phyloP scores from a whole-genome alignment of 2,113 vertebrate genomes.

The Hippocampus zosterae region DNA sequence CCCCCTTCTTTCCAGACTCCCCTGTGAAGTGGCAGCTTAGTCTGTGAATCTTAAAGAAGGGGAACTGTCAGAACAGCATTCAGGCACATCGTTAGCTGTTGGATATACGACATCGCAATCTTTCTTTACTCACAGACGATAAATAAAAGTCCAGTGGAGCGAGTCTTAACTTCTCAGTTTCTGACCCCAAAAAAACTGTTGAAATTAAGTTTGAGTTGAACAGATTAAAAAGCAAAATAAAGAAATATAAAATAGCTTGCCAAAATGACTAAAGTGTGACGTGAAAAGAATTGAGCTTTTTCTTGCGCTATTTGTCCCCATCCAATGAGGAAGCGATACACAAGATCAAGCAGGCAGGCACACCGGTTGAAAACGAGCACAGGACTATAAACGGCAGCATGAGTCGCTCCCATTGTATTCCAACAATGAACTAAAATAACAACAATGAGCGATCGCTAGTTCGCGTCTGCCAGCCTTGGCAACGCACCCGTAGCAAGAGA shows the following conservation, averaged over 20 bases:
- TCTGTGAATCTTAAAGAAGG: background rate
- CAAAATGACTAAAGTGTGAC: no score
- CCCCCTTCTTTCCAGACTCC: background rate
- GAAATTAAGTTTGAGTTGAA: no score
- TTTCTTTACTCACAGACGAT: background rate
- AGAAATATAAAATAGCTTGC: no score
- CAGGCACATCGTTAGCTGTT: background rate
- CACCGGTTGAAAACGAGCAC: background rate
- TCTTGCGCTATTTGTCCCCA: background rate
- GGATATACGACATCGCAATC: background rate
- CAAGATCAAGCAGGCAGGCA: background rate
- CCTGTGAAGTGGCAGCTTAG: no score
- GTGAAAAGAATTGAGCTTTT: background rate
- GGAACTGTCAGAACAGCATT: background rate
- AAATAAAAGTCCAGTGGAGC: background rate
- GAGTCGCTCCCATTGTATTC: background rate
- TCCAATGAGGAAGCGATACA: background rate
- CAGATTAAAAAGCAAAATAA: no score
- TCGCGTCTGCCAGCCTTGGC: conserved; percentile 29
- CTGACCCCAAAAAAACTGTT: no score
- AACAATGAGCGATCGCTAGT: conserved; percentile 7
- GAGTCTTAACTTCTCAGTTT: background rate
- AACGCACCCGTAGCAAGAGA: background rate
- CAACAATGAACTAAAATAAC: background rate
- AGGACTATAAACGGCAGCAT: background rate